A percentile compares a stretch with the other conserved stretches of the same genome.
These are phyloP conservation scores for Petrocephalus zakoni DNA, from an alignment of 2,113 vertebrate species.

Conservation along the genomic window DNA sequence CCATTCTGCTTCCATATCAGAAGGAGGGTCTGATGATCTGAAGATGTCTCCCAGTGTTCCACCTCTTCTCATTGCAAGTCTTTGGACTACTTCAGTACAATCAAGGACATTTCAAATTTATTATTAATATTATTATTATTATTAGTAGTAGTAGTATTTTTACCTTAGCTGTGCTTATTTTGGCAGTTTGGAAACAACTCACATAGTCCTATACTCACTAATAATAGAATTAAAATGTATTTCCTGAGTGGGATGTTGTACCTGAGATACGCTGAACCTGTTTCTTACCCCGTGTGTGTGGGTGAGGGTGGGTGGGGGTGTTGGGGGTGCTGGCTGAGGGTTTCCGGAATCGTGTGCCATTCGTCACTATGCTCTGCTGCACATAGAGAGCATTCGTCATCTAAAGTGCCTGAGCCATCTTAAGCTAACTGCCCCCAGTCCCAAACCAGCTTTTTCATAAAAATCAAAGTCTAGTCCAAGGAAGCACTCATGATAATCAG, in stretches of 20 bases:
- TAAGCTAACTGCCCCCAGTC: neutral
- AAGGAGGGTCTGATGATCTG: neutral
- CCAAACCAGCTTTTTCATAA: neutral
- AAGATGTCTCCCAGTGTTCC: neutral
- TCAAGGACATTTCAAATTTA: neutral
- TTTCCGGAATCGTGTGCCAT: neutral
- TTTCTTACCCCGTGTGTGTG: neutral
- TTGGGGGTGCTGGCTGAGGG: neutral
- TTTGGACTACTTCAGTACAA: neutral
- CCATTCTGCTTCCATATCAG: neutral
- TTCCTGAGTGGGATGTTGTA: neutral
- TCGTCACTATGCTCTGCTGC: neutral
- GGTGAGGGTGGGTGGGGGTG: neutral
- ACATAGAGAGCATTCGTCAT: neutral
- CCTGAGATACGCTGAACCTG: neutral
- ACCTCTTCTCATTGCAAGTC: neutral
- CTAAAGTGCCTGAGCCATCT: neutral
- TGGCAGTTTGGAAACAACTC: neutral
- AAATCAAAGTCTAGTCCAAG: neutral
- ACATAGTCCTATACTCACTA: neutral
- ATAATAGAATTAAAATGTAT: neutral
- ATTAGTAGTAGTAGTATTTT: neutral
- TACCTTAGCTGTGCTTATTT: neutral
- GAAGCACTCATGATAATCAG: neutral
- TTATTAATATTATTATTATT: neutral